phyloP scores from a whole-genome alignment of 2,113 vertebrate species.

The Vireo altiloquus region DNA sequence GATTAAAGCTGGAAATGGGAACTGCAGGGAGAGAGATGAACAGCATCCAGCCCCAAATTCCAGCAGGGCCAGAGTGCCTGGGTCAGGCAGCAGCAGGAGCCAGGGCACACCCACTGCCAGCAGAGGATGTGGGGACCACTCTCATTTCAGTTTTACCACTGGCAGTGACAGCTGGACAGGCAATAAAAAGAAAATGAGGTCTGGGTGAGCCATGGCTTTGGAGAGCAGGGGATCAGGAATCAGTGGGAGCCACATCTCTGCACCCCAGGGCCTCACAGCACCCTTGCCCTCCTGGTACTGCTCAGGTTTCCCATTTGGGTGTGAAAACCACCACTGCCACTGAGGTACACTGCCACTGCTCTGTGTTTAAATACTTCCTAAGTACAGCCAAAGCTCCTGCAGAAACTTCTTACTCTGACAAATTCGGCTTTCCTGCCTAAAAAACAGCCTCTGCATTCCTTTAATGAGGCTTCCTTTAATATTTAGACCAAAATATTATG shows the following conservation, averaged over 20 bases:
- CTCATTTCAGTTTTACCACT: accelerated
- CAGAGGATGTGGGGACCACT: accelerated
- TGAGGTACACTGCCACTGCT: accelerated
- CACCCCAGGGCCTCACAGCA: accelerated
- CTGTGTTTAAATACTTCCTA: neutral
- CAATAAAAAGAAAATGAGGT: neutral
- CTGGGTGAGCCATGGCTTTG: accelerated
- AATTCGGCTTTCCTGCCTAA: neutral
- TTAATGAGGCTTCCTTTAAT: neutral
- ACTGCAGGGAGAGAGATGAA: neutral
- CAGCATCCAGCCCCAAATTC: neutral
- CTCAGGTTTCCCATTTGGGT: accelerated
- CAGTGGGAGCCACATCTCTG: neutral
- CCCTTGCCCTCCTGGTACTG: accelerated
- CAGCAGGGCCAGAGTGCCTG: neutral
- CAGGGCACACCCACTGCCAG: neutral
- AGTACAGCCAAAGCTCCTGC: neutral
- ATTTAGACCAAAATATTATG: neutral
- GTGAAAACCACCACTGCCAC: accelerated
- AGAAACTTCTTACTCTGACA: neutral
- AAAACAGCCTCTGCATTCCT: neutral
- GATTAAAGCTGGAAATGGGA: neutral
- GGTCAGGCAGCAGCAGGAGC: neutral
- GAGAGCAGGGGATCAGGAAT: neutral
- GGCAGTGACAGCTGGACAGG: neutral